Evolutionary conservation across 2,888 invertebrate species (phyloP).

Genomic region (Andrena bucephala): DNA sequence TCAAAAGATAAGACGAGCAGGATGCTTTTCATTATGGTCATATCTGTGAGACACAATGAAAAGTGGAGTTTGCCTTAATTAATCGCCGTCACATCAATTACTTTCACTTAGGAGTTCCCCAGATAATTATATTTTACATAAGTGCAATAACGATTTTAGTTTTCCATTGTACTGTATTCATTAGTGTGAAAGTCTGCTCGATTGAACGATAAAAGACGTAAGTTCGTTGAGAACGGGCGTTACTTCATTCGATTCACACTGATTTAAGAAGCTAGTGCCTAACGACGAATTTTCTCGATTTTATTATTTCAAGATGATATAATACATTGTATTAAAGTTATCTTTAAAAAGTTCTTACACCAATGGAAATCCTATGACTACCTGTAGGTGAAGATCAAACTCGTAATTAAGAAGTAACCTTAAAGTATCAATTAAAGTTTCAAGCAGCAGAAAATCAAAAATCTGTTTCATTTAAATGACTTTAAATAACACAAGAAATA

Average conservation of each 20-base stretch:
- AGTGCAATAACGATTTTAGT: constrained; percentile 32
- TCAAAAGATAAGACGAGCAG: not conserved
- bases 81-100: constrained; percentile 43
- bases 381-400: too few species aligned
- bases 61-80: constrained; percentile 42
- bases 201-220: constrained; percentile 25
- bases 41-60: constrained; percentile 14
- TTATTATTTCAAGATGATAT: not conserved
- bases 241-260: not conserved
- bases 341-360: too few species aligned
- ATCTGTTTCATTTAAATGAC: too few species aligned
- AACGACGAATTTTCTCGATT: not conserved
- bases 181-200: constrained; percentile 23
- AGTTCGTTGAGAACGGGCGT: constrained; percentile 26
- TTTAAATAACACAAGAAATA: too few species aligned
- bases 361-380: too few species aligned
- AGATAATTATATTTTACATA: constrained; percentile 53
- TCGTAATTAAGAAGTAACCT: too few species aligned
- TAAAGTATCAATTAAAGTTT: too few species aligned
- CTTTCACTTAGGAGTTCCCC: constrained; percentile 45
- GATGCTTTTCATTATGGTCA: not conserved
- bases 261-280: not conserved
- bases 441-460: too few species aligned
- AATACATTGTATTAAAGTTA: not conserved
- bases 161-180: constrained; percentile 41